Conservation (phyloP, 1,140 invertebrate genomes). For the Centruroides sculpturatus region DNA sequence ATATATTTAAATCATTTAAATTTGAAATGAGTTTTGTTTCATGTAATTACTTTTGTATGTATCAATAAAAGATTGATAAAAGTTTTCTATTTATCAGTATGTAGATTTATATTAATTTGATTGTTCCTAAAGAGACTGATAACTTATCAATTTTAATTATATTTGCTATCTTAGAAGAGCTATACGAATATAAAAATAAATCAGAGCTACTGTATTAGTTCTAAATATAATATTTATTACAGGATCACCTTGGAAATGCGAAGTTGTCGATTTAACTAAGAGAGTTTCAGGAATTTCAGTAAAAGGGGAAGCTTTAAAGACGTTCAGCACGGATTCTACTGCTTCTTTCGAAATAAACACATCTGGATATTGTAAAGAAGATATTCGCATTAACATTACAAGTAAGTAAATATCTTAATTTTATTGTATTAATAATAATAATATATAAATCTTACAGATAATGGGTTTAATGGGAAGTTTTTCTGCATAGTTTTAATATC, state of each 20-base stretch:
- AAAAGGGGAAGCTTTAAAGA: constrained; percentile 64
- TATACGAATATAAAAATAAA: no score
- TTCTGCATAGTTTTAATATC: no score
- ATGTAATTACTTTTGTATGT: no score
- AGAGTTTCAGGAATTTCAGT: constrained; percentile 34
- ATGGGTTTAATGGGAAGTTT: no score
- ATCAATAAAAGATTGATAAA: no score
- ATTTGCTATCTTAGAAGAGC: not conserved
- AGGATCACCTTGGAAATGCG: constrained; percentile 82
- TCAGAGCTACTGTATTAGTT: not conserved
- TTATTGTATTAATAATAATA: no score
- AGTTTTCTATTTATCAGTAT: no score
- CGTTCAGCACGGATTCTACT: constrained; percentile 69
- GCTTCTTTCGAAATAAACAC: constrained; percentile 69
- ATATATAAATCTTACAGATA: no score
- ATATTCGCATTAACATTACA: constrained; percentile 33
- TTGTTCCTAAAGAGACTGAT: no score
- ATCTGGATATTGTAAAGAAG: constrained; percentile 46
- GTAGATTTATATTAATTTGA: no score
- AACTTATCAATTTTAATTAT: not conserved
- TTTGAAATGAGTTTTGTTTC: no score
- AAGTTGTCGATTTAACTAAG: constrained; percentile 48
- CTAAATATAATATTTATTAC: constrained; percentile 21
- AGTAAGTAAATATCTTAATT: not conserved
- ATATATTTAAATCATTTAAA: no score